Evolutionary conservation across 2,888 invertebrate genomes (phyloP), one percentile per base, ranked within the genome.

Genomic region (Caenorhabditis sp.): DNA sequence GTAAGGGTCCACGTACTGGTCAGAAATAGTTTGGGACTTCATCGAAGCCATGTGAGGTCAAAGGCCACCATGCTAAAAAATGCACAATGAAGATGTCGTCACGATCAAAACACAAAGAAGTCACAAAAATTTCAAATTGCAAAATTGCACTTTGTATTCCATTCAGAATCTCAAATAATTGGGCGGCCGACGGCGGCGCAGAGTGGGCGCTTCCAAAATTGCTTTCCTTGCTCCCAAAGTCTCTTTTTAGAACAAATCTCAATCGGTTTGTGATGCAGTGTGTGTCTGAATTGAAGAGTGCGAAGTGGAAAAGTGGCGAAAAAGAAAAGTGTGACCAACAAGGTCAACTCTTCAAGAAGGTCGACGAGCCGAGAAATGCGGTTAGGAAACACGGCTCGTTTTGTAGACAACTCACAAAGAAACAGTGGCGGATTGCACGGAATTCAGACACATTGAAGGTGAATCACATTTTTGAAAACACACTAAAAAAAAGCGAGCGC

Each of bases 61-160:
- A 59, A 59, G 70, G 53, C 50, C 70, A 43, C 46, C 32, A n/a
- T 2, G n/a, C 17, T 26, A 22, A 8, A 20, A 24, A 35, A 9
- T 11, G 35, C 32, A 35, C 11, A 35, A 35, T 7, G 13, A 35
- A 32, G 20, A 43, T 53, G 41, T 22, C 56, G 59, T 58, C 56
- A 59, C 39, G 52, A 59, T 70, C 70, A 52, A 45, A 70, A 70
- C 70, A 52, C 70, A 70, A 37, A 55, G 46, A 65, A 68, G 39
- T 4, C 41, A 37, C 46, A 65, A 52, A n/a, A n/a, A n/a, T n/a
- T n/a, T n/a, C n/a, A n/a, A n/a, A n/a, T n/a, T 41, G 37, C 41
- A 8, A 41, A 37, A 66, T 43, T 68, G 68, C 68, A 68, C 59
- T 59, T 45, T 70, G 59, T 45, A 41, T 35, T 63, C 52, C 11